A percentile compares a stretch with the other conserved stretches of the same genome.
phyloP scores from a whole-genome alignment of 2,113 vertebrate species.

The Naja naja region DNA sequence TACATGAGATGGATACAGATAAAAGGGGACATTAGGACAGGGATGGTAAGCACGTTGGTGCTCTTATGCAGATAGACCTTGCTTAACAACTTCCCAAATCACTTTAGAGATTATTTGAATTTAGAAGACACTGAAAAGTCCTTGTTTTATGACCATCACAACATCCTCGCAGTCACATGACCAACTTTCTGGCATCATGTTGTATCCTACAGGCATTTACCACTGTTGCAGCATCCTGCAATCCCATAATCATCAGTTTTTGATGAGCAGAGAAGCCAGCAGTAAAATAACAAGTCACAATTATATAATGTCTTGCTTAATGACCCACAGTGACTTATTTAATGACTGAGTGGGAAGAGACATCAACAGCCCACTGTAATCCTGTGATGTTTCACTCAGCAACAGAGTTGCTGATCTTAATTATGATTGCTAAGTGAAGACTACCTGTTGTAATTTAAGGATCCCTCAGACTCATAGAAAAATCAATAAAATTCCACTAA shows the following conservation, averaged over 20 bases:
- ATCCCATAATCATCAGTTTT: neutral
- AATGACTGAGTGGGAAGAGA: neutral
- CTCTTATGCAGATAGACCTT: too few species aligned
- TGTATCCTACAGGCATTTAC: neutral
- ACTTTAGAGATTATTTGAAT: neutral
- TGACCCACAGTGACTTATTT: neutral
- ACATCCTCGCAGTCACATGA: neutral
- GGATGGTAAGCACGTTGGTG: too few species aligned
- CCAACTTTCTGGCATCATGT: neutral
- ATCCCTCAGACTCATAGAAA: neutral
- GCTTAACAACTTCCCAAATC: neutral
- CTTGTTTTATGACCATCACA: neutral
- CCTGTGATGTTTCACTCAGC: neutral
- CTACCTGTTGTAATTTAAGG: neutral
- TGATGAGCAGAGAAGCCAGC: neutral
- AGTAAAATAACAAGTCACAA: neutral
- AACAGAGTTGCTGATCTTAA: neutral
- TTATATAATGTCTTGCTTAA: neutral
- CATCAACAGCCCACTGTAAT: neutral
- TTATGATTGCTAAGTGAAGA: neutral
- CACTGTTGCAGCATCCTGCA: neutral
- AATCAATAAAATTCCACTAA: neutral
- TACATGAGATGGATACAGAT: too few species aligned
- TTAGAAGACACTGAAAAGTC: neutral
- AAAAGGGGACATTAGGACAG: too few species aligned